phyloP scores from a whole-genome alignment of 2,888 invertebrate species.

The Thymelicus lineola region DNA sequence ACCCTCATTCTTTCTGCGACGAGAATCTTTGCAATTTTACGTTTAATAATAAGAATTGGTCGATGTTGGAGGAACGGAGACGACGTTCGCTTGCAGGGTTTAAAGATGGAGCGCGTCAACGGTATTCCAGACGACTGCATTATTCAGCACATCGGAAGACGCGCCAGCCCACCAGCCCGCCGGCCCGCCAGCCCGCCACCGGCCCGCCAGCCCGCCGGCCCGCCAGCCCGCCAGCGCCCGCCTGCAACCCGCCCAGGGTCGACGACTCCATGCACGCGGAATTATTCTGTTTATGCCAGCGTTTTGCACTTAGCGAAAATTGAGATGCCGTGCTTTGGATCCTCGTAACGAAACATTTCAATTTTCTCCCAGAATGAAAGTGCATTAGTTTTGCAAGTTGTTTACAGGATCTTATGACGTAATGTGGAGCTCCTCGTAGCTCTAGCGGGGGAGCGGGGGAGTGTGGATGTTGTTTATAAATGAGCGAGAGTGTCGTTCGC shows the following conservation, averaged over 20 bases:
- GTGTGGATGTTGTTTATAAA: constrained; percentile 3
- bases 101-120: constrained; percentile 34
- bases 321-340: constrained; percentile 38
- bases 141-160: constrained; percentile 68
- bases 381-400: constrained; percentile 32
- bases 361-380: constrained; percentile 34
- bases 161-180: constrained; percentile 48
- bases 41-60: constrained; percentile 13
- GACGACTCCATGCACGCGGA: constrained; percentile 47
- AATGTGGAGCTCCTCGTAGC: neutral
- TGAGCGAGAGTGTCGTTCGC: neutral
- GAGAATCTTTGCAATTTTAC: neutral
- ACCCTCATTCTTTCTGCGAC: neutral
- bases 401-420: constrained; percentile 24
- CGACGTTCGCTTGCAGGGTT: constrained; percentile 3
- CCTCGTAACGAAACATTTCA: constrained; percentile 31
- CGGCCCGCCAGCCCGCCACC: too few relatives aligned
- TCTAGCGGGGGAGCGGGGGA: neutral
- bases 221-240: constrained; percentile 48
- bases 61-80: neutral
- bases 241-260: constrained; percentile 48
- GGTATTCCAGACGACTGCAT: constrained; percentile 54
- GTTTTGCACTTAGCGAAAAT: constrained; percentile 45
- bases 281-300: constrained; percentile 45
- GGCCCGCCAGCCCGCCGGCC: too few relatives aligned